Percentiles rank a stretch among this genome's conserved stretches.
These are phyloP conservation scores for Nesidiocoris tenuis DNA, from an alignment of 2,888 invertebrate genomes.

Conservation along the genomic window DNA sequence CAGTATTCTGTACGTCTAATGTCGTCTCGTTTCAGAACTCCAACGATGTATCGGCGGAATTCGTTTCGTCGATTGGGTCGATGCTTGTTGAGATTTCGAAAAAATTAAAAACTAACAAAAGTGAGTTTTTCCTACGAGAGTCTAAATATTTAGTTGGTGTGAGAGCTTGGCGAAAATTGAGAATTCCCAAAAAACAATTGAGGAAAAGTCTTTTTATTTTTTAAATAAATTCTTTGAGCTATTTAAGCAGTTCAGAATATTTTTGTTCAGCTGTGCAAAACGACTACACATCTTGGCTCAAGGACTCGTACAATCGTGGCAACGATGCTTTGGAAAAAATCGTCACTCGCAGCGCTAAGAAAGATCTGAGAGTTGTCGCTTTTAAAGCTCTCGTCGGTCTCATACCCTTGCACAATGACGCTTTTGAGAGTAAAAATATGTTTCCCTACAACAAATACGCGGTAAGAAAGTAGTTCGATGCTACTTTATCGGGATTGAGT, in stretches of 20 bases:
- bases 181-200: no score
- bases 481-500: not conserved
- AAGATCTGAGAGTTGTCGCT: slow-evolving; percentile 5
- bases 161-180: no score
- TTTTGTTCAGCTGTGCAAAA: slow-evolving; percentile 10
- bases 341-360: not conserved
- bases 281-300: slow-evolving; percentile 6
- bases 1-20: not conserved
- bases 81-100: not conserved
- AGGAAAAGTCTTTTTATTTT: no score
- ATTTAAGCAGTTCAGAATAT: not conserved
- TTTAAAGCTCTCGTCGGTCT: slow-evolving; percentile 18
- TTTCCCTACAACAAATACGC: slow-evolving; percentile 32
- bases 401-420: slow-evolving; percentile 27
- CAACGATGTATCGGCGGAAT: not conserved
- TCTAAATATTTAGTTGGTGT: no score
- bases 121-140: slow-evolving; percentile 7
- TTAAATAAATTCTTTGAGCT: no score
- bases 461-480: slow-evolving; percentile 5
- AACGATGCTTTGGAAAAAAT: slow-evolving; percentile 9
- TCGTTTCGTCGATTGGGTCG: not conserved
- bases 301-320: not conserved
- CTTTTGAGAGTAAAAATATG: slow-evolving; percentile 1
- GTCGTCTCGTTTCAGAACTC: not conserved
- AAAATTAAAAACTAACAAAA: not conserved